Conservation (phyloP, 2,888 invertebrate genomes). For the Cephus sareptanus region DNA sequence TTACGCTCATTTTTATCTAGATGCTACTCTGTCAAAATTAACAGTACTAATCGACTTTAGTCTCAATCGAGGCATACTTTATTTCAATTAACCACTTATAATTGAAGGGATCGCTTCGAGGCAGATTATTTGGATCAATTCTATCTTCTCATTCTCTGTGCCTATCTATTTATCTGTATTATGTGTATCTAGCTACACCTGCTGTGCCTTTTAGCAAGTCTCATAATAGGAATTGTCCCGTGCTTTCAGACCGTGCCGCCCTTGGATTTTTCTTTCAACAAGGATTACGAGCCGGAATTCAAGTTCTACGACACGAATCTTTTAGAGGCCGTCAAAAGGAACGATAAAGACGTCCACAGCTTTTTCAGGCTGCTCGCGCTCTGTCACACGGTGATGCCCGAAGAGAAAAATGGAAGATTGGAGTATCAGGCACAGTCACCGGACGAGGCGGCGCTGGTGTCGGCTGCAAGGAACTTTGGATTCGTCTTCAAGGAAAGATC, state of each 20-base stretch:
- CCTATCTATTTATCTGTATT: background rate
- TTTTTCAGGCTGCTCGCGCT: slow-evolving; percentile 94
- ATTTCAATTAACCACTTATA: background rate
- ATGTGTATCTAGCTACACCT: background rate
- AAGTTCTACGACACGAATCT: slow-evolving; percentile 92
- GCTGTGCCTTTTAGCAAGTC: background rate
- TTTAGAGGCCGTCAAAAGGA: slow-evolving; percentile 82
- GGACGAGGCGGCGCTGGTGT: slow-evolving; percentile 96
- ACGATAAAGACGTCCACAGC: slow-evolving; percentile 80
- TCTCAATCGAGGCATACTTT: background rate
- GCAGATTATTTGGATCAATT: background rate
- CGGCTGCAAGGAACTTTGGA: slow-evolving; percentile 98
- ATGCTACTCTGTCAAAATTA: background rate
- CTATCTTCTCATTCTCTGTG: background rate
- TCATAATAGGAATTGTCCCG: background rate
- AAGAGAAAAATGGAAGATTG: slow-evolving; percentile 83
- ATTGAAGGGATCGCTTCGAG: background rate
- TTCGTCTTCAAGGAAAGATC: slow-evolving; percentile 96
- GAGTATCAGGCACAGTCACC: slow-evolving; percentile 97
- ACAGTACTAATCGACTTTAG: background rate
- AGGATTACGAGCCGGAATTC: slow-evolving; percentile 91
- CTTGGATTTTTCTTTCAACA: slow-evolving; percentile 95
- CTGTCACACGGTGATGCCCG: slow-evolving; percentile 99
- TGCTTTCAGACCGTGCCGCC: slow-evolving; percentile 76
- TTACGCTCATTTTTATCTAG: background rate